Base-by-base conservation (phyloP, 2,113 vertebrate species). In the Cervus canadensis region DNA sequence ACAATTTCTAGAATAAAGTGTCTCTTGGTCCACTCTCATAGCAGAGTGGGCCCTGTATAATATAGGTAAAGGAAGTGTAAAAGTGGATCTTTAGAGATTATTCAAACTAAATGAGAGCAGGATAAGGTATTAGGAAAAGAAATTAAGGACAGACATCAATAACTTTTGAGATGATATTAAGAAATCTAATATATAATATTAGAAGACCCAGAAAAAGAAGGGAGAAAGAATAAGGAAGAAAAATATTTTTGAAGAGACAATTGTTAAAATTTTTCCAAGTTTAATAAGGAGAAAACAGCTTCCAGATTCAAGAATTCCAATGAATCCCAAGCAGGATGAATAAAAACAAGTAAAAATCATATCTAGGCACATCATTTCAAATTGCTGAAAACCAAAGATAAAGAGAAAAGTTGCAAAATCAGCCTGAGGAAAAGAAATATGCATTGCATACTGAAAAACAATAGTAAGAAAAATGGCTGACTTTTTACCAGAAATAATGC, bases 171-270 rank as follows among this genome's bases (percentile, higher is more conserved):
- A 62, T 89, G 16, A 62, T 78, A 19, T 26, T 23, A 86, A 85
- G 54, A 14, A 87, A 5, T 33, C 23, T 76, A 92, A 92, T 8
- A 59, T 88, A 50, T 11, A 30, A 43, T 33, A 48, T 94, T 43
- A 74, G 25, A 45, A 33, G 30, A 62, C 1, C 16, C 6, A 56
- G 64, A 79, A 28, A 30, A 45, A 84, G 43, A 82, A 12, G 21
- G 57, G n/a, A 89, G 28, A 83, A 57, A 43, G 19, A 78, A 54
- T 79, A 78, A 74, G 10, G 56, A 86, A 84, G 4, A 95, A 95
- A 95, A 76, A 64, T 21, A 59, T 45, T 87, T 50, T 60, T 96
- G 50, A 96, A 91, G n/a, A 95, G 83, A 50, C 26, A 96, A 93
- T 87, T 90, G 48, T 21, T 43, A 82, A 74, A 56, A 30, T 19